Percentiles rank a stretch among this genome's conserved stretches.
Evolutionary conservation across 35 echinoderm and acorn worm species (phyloP).

Genomic region (Ophiothrix spiculata): DNA sequence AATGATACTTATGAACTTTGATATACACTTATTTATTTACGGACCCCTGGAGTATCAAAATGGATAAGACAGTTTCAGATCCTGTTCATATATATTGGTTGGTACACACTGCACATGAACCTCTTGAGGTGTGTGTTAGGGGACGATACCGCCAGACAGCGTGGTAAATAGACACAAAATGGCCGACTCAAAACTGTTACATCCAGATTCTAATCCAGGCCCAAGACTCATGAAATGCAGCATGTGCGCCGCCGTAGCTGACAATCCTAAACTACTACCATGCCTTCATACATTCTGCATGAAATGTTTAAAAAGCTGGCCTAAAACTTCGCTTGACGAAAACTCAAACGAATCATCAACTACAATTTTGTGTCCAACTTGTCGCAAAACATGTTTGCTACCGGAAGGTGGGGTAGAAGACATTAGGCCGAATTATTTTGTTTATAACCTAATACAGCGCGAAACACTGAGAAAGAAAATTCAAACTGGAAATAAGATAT

Average conservation of each 20-base stretch:
- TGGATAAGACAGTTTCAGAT: no score
- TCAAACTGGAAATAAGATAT: background rate
- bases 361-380: background rate
- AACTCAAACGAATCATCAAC: background rate
- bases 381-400: background rate
- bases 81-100: no score
- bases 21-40: no score
- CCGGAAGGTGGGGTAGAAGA: background rate
- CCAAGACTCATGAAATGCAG: background rate
- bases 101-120: no score
- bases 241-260: background rate
- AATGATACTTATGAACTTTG: no score
- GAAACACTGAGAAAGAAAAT: background rate
- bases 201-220: no score
- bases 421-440: background rate
- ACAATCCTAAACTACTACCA: background rate
- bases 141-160: no score
- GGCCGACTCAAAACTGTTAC: no score
- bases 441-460: background rate
- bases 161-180: no score
- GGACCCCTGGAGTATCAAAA: no score
- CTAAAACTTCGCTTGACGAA: background rate
- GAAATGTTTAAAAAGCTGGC: background rate
- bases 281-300: slow-evolving; percentile 9
- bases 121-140: no score